phyloP scores from a whole-genome alignment of 2,888 invertebrate genomes.

The Neuroscelio doddi region DNA sequence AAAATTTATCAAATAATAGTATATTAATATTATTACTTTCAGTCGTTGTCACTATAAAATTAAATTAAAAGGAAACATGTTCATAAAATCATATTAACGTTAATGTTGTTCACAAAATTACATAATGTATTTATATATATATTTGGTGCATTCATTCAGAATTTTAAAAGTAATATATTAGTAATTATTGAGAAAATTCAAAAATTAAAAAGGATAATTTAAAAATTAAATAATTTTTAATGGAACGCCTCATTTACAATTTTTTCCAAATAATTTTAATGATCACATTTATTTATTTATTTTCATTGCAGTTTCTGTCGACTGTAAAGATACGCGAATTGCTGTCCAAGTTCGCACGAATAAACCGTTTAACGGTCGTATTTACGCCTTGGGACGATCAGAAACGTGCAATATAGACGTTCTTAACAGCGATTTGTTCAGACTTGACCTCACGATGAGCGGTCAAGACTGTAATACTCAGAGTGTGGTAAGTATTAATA shows the following conservation, averaged over 20 bases:
- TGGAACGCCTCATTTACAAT: no score
- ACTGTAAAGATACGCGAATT: constrained; percentile 95
- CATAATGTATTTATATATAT: no score
- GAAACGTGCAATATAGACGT: constrained; percentile 97
- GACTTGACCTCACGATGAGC: constrained; percentile 92
- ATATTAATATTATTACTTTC: no score
- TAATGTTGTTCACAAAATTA: no score
- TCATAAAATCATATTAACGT: no score
- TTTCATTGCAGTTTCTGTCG: constrained; percentile 84
- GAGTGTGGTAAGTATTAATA: constrained; percentile 85
- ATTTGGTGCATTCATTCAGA: no score
- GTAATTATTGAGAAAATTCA: no score
- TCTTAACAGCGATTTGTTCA: constrained; percentile 92
- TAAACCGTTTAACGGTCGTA: constrained; percentile 94
- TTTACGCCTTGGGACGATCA: constrained; percentile 93
- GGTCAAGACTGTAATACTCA: constrained; percentile 97
- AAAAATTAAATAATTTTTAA: not conserved
- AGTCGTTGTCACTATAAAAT: no score
- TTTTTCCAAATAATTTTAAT: no score
- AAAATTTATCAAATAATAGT: constrained; percentile 57
- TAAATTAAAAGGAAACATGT: no score
- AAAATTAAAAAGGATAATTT: no score
- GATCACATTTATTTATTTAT: not conserved
- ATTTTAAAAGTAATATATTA: no score
- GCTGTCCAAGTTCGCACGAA: constrained; percentile 94